Evolutionary conservation across 2,797 vertebrate genomes (phyloP), one percentile per base, ranked within the genome.

Genomic region (Serranus cabrilla): DNA sequence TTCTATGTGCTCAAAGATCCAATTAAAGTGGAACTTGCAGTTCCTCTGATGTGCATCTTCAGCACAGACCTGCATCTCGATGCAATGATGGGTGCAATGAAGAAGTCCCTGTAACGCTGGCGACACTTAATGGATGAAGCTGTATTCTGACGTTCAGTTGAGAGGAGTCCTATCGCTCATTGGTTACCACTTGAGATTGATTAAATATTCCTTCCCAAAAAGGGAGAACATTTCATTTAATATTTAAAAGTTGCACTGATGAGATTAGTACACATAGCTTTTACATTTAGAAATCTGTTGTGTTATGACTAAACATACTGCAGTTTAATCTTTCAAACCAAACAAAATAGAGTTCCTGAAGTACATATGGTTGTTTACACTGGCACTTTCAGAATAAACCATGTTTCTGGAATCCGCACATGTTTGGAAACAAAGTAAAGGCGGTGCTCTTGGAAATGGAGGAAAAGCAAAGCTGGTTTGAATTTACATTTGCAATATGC

Each of bases 381-480:
- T 74, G 59, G 74, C 63, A 45, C 65, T 47, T 16, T 7, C 4
- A 59, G 66, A 74, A 47, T 54, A 63, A 75, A 73, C 55, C 12
- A 0, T 31, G 55, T 76, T 80, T 59, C 27, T 78, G 67, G 45
- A 49, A 21, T 55, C 23, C 1, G 39, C 59, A 56, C 42, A 31
- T 74, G 74, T 42, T 59, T 59, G 52, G 47, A 84, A 84, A 82
- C 50, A 74, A 72, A 76, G 68, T 60, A 47, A 68, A 34, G 52
- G 16, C 40, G 11, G 39, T 73, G n/a, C 16, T 0, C 46, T 62
- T 60, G 5, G 17, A 74, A 70, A 47, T 13, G 6, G 57, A 63
- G 40, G 49, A 54, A 57, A 76, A 56, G 64, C 66, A 69, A 81
- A 86, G 64, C 81, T 82, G 78, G 74, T 71, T 86, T 78, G 31